Evolutionary conservation across 2,888 invertebrate species (phyloP).

Genomic region (Campopleginae sp.): DNA sequence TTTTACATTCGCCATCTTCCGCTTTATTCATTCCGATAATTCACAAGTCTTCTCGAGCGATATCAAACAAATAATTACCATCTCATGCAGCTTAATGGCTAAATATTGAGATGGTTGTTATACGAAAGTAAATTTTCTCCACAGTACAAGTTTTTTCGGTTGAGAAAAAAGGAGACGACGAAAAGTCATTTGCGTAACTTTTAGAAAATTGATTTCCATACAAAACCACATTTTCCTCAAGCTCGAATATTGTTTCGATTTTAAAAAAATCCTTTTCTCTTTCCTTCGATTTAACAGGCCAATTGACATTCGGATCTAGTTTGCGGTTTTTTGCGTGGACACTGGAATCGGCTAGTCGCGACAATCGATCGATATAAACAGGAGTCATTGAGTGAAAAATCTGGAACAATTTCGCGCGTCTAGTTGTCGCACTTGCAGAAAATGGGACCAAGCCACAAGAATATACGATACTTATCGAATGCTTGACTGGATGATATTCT

Average conservation of each 20-base stretch:
- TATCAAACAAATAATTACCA: neutral
- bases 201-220: neutral
- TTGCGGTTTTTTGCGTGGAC: constrained; percentile 17
- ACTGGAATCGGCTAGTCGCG: neutral
- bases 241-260: neutral
- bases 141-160: neutral
- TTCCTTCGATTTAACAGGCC: constrained; percentile 8
- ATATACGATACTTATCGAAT: constrained; percentile 16
- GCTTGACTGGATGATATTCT: constrained; percentile 16
- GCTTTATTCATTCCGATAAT: neutral
- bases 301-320: constrained; percentile 39
- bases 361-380: neutral
- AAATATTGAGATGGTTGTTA: neutral
- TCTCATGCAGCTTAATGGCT: neutral
- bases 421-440: neutral
- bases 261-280: neutral
- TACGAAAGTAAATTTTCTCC: neutral
- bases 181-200: neutral
- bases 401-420: neutral
- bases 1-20: constrained; percentile 6
- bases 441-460: neutral
- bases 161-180: neutral
- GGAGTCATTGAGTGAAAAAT: neutral
- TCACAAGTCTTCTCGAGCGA: neutral
- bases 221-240: neutral